Evolutionary conservation across 2,113 vertebrate species (phyloP).

Genomic region (Nycticryphes semicollaris): DNA sequence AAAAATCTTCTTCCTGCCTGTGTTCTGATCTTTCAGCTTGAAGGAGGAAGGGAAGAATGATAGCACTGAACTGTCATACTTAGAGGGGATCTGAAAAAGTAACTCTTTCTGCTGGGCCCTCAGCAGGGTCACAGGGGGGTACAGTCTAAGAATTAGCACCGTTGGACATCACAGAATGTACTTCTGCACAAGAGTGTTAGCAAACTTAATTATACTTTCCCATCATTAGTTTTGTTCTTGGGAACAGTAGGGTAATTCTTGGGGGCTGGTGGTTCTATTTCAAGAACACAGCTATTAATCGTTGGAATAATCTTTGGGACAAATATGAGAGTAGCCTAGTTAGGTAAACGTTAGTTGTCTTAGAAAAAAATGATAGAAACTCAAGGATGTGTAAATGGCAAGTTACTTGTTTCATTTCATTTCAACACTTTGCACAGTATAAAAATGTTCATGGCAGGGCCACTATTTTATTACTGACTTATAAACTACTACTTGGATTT

Average conservation of each 20-base stretch:
- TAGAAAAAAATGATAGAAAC: background rate
- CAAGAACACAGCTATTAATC: background rate
- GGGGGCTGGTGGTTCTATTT: background rate
- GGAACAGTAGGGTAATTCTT: background rate
- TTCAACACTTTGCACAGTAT: background rate
- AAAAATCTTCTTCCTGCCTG: background rate
- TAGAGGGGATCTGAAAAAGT: background rate
- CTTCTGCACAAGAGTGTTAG: background rate
- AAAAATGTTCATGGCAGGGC: background rate
- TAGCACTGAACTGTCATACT: background rate
- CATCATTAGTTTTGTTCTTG: background rate
- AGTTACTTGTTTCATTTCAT: background rate
- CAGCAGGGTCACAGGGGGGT: background rate
- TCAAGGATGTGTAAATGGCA: background rate
- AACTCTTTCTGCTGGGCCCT: background rate
- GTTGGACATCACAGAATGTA: background rate
- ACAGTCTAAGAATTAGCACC: background rate
- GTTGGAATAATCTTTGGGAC: background rate
- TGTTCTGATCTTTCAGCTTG: background rate
- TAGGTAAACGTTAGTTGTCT: background rate
- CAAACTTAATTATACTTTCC: background rate
- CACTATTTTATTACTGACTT: background rate
- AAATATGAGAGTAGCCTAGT: background rate
- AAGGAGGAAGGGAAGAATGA: background rate
- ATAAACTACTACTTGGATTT: background rate